phyloP scores from a whole-genome alignment of 2,113 vertebrate genomes.

The Sitta europaea region DNA sequence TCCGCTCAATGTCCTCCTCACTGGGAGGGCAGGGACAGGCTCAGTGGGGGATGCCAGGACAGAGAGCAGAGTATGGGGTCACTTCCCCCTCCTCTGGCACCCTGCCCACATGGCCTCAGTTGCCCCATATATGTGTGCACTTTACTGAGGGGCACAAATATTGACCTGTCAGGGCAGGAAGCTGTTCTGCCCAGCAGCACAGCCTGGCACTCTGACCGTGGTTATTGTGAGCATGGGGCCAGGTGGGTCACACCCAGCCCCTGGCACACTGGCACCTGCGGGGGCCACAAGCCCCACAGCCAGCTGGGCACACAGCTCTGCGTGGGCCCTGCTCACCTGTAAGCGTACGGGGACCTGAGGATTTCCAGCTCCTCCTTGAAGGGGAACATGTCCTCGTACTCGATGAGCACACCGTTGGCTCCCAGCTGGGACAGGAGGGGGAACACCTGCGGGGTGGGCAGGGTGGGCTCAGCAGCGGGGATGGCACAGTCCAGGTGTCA shows the following conservation, averaged over 20 bases:
- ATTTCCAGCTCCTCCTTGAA: slow-evolving; percentile 73
- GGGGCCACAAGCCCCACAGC: rapidly evolving
- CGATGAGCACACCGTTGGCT: slow-evolving; percentile 74
- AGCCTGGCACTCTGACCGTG: not conserved
- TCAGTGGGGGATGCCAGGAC: not conserved
- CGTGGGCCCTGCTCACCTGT: slow-evolving; percentile 66
- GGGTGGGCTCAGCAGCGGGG: not conserved
- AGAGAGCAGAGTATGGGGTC: not conserved
- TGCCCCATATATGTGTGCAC: not conserved
- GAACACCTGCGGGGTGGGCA: slow-evolving; percentile 48
- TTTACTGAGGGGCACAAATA: not conserved
- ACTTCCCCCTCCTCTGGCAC: not conserved
- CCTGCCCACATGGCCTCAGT: rapidly evolving
- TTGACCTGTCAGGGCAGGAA: not conserved
- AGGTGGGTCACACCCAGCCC: not conserved
- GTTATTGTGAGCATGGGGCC: rapidly evolving
- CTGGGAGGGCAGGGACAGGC: slow-evolving; percentile 54
- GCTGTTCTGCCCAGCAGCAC: not conserved
- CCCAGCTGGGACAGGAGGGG: slow-evolving; percentile 71
- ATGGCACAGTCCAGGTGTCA: not conserved
- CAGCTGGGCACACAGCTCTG: not conserved
- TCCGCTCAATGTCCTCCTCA: slow-evolving; percentile 66
- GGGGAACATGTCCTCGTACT: slow-evolving; percentile 84
- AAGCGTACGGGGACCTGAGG: slow-evolving; percentile 67
- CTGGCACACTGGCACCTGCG: rapidly evolving